These are phyloP conservation scores for Lepisosteus oculatus DNA, from an alignment of 2,113 vertebrate genomes.

Conservation along the genomic window DNA sequence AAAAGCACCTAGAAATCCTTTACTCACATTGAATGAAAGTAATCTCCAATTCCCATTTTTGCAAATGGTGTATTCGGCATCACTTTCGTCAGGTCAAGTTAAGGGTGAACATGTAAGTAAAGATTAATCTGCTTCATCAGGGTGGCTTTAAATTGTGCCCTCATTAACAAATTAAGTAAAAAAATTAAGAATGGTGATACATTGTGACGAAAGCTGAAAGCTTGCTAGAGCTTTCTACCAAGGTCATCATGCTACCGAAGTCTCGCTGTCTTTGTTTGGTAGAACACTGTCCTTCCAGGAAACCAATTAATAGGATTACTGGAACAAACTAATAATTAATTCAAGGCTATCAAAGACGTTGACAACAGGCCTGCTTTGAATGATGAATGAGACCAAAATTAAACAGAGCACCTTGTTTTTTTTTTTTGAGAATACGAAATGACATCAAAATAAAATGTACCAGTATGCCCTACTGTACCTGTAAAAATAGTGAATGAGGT, in stretches of 20 bases:
- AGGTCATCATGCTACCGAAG: not conserved
- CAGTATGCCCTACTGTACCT: no score
- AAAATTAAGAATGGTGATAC: not conserved
- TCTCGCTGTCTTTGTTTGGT: not conserved
- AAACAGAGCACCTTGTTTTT: no score
- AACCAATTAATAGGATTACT: constrained; percentile 19
- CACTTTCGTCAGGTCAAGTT: not conserved
- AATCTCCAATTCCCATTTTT: no score
- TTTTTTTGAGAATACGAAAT: not conserved
- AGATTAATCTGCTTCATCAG: not conserved
- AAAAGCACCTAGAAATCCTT: no score
- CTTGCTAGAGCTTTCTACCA: not conserved
- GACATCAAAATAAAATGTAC: no score
- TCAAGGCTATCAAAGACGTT: not conserved
- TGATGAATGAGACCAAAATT: no score
- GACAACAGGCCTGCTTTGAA: no score
- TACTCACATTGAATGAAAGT: no score
- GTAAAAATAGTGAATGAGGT: no score
- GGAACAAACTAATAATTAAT: constrained; percentile 3
- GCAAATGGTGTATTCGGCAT: not conserved
- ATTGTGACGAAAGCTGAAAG: not conserved
- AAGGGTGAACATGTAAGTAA: not conserved
- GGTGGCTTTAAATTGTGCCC: not conserved
- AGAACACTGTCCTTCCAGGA: not conserved
- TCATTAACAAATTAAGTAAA: not conserved